These are phyloP conservation scores for Pelvicachromis taeniatus DNA, from an alignment of 2,113 vertebrate species.

Conservation along the genomic window DNA sequence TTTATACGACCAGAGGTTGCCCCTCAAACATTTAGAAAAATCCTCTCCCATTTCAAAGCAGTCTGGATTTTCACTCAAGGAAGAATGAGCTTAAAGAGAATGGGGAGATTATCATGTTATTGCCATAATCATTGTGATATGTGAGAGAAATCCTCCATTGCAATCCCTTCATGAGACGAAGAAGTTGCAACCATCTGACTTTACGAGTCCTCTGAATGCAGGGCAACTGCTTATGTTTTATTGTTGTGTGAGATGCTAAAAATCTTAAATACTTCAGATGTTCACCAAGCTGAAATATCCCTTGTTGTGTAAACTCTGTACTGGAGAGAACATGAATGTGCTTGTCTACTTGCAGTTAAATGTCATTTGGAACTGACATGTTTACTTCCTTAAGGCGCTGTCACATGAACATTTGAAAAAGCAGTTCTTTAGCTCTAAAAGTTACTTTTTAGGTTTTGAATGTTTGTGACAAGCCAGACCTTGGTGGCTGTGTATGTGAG, in stretches of 20 bases:
- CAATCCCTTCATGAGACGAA: constrained; percentile 43
- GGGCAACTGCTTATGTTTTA: background rate
- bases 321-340: background rate
- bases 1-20: constrained; percentile 25
- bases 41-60: constrained; percentile 30
- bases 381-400: background rate
- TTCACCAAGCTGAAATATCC: background rate
- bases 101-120: constrained; percentile 53
- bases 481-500: background rate
- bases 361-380: background rate
- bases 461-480: background rate
- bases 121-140: constrained; percentile 52
- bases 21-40: constrained; percentile 22
- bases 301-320: constrained; percentile 7
- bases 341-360: background rate
- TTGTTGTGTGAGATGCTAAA: background rate
- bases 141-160: constrained; percentile 41
- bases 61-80: constrained; percentile 28
- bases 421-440: background rate
- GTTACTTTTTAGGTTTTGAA: background rate
- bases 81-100: constrained; percentile 41
- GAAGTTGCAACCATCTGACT: constrained; percentile 17
- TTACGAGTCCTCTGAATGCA: constrained; percentile 20
- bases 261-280: constrained; percentile 10
- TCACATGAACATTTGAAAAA: background rate